Percentiles rank a stretch among this genome's conserved stretches.
phyloP scores from a whole-genome alignment of 1,140 invertebrate genomes.

The Lordiphosa stackelbergi region DNA sequence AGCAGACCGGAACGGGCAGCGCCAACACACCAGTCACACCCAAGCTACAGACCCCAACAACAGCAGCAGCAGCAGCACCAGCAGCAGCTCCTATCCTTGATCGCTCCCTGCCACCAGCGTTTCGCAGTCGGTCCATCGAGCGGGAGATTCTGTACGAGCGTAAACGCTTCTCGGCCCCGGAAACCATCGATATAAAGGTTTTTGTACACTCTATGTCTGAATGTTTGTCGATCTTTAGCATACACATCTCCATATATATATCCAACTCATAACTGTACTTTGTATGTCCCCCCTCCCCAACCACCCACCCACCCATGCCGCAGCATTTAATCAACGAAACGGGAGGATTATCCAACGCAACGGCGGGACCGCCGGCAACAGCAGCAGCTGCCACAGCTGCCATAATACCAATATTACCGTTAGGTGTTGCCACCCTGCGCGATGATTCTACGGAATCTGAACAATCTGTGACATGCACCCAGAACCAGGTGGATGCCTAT shows the following conservation, averaged over 20 bases:
- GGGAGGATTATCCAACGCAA: slow-evolving; percentile 65
- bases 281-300: neutral
- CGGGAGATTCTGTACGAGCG: slow-evolving; percentile 70
- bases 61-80: neutral
- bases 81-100: slow-evolving; percentile 26
- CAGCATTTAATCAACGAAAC: slow-evolving; percentile 63
- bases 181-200: slow-evolving; percentile 70
- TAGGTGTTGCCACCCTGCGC: slow-evolving; percentile 76
- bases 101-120: slow-evolving; percentile 68
- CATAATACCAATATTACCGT: slow-evolving; percentile 76
- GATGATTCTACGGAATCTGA: slow-evolving; percentile 77
- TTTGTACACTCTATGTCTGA: slow-evolving; percentile 13
- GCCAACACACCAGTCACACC: slow-evolving; percentile 63
- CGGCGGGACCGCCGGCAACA: slow-evolving; percentile 76
- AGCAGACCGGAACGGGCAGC: slow-evolving; percentile 29
- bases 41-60: slow-evolving; percentile 67
- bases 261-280: neutral
- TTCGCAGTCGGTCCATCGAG: slow-evolving; percentile 73
- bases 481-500: slow-evolving; percentile 72
- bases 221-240: too few relatives aligned
- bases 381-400: slow-evolving; percentile 77
- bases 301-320: slow-evolving; percentile 30
- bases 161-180: slow-evolving; percentile 63
- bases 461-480: slow-evolving; percentile 76
- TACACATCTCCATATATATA: too few relatives aligned